Evolutionary conservation across 23 tunicate species (phyloP).

Genomic region (Styela clava): DNA sequence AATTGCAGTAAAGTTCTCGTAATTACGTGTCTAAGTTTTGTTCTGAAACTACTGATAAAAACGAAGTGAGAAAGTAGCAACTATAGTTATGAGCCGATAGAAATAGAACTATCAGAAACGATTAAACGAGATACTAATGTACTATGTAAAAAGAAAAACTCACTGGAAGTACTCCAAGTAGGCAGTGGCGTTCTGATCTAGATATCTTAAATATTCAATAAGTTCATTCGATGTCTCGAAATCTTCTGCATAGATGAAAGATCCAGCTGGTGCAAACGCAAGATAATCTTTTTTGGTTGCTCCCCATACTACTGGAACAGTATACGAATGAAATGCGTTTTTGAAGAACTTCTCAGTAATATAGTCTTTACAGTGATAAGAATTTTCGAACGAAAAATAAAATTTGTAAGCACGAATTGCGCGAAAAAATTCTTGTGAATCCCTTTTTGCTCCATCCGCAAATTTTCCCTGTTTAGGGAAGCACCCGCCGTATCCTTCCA

Average conservation of each 20-base stretch:
- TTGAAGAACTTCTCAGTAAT: background rate
- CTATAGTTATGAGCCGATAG: too few species aligned
- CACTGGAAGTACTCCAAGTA: background rate
- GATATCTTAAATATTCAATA: background rate
- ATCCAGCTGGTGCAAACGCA: background rate
- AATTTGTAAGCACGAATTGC: conserved; percentile 8
- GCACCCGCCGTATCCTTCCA: background rate
- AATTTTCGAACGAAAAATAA: conserved; percentile 30
- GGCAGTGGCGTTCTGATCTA: background rate
- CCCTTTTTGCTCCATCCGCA: background rate
- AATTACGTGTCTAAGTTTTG: too few species aligned
- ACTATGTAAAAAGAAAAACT: too few species aligned
- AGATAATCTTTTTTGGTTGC: background rate
- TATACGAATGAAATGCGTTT: background rate
- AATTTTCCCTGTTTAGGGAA: background rate
- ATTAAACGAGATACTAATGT: too few species aligned
- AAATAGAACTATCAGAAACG: too few species aligned
- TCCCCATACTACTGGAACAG: conserved; percentile 20
- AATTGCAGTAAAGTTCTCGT: too few species aligned
- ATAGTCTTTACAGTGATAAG: conserved; percentile 26
- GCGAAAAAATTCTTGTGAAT: background rate
- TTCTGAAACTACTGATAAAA: too few species aligned
- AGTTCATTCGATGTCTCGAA: background rate
- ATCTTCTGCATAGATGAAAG: conserved; percentile 11
- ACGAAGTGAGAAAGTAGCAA: too few species aligned